A percentile compares a stretch with the other conserved stretches of the same genome.
Conservation (phyloP, 1,140 invertebrate genomes). For the Parapsyche elsis region DNA sequence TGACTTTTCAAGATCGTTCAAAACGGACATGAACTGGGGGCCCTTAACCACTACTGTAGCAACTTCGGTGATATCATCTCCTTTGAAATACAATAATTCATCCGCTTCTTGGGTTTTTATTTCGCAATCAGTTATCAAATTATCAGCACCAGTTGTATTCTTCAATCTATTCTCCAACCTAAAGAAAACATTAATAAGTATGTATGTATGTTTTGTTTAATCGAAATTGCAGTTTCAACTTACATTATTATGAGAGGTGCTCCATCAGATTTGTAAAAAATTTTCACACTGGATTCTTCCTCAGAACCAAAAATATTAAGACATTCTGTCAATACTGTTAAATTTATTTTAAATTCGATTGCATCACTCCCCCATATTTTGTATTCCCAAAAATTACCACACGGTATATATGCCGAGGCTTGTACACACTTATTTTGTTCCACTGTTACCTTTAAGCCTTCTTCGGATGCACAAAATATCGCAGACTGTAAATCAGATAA, state of each 20-base stretch:
- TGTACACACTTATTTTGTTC: constrained; percentile 93
- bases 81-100: constrained; percentile 82
- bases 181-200: neutral
- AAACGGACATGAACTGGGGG: constrained; percentile 81
- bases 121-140: constrained; percentile 86
- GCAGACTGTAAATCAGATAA: constrained; percentile 73
- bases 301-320: constrained; percentile 91
- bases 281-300: constrained; percentile 76
- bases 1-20: constrained; percentile 83
- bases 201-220: no score
- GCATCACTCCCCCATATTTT: constrained; percentile 71
- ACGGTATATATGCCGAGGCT: constrained; percentile 90
- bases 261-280: constrained; percentile 81
- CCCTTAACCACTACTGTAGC: constrained; percentile 91
- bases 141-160: constrained; percentile 79
- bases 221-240: constrained; percentile 59
- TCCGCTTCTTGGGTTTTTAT: constrained; percentile 87
- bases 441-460: constrained; percentile 92
- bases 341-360: constrained; percentile 83
- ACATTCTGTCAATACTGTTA: constrained; percentile 85
- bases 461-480: constrained; percentile 80
- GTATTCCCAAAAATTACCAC: constrained; percentile 81
- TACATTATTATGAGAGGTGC: constrained; percentile 77
- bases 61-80: constrained; percentile 75
- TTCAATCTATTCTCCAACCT: constrained; percentile 68